These are phyloP conservation scores for Turnix velox DNA, from an alignment of 2,113 vertebrate species.

Conservation along the genomic window DNA sequence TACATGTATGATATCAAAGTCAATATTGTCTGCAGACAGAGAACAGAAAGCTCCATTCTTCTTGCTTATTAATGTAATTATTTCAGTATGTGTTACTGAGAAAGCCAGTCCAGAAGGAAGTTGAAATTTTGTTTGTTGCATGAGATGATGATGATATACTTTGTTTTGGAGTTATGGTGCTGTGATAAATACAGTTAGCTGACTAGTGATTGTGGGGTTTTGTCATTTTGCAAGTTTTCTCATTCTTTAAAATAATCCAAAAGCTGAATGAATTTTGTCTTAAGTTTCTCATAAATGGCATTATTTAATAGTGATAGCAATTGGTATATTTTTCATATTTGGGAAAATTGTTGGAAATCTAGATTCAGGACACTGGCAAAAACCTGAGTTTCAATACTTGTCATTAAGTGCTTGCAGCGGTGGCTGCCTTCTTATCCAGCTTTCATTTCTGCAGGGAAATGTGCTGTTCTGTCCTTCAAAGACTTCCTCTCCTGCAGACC, in stretches of 20 bases:
- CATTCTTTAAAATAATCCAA: not conserved
- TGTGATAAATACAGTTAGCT: not conserved
- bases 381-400: not conserved
- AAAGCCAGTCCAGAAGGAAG: not conserved
- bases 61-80: not conserved
- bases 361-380: not conserved
- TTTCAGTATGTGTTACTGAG: not conserved
- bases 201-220: not conserved
- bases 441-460: slow-evolving; percentile 84
- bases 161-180: not conserved
- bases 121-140: not conserved
- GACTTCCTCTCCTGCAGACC: slow-evolving; percentile 96
- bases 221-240: not conserved
- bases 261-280: not conserved
- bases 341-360: rapidly evolving
- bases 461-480: slow-evolving; percentile 93
- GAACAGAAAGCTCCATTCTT: not conserved
- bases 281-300: not conserved
- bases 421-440: not conserved
- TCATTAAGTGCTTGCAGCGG: not conserved
- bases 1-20: not conserved
- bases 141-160: not conserved
- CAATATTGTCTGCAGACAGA: not conserved
- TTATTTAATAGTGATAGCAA: not conserved
- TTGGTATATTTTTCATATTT: not conserved